Evolutionary conservation across 2,113 vertebrate genomes (phyloP).

Genomic region (Triplophysa tibetana): DNA sequence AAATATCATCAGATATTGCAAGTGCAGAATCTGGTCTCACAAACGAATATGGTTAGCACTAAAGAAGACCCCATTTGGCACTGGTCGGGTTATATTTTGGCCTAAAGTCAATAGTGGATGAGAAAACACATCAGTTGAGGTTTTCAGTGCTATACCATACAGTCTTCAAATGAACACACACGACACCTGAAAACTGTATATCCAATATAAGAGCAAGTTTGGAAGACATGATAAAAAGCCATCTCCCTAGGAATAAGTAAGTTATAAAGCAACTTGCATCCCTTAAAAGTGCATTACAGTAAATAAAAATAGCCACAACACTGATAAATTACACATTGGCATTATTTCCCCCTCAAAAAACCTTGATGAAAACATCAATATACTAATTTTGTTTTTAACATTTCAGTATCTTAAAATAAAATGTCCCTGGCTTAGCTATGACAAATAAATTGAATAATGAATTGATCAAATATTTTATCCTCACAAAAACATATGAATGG

Average conservation of each 20-base stretch:
- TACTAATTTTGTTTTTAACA: conserved; percentile 5
- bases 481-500: conserved; percentile 20
- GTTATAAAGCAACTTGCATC: conserved; percentile 51
- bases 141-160: too few relatives aligned
- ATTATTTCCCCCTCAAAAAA: conserved; percentile 12
- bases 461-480: conserved; percentile 27
- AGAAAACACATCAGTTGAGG: conserved; percentile 20
- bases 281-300: conserved; percentile 68
- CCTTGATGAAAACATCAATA: conserved; percentile 29
- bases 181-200: too few relatives aligned
- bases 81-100: conserved; percentile 31
- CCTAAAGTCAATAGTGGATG: conserved; percentile 30
- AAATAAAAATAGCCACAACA: conserved; percentile 49
- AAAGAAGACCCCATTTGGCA: conserved; percentile 48
- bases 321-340: conserved; percentile 44
- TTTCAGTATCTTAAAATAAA: conserved; percentile 14
- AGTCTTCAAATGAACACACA: background rate
- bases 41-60: background rate
- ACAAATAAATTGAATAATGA: background rate
- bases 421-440: background rate
- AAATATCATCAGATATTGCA: conserved; percentile 48
- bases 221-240: conserved; percentile 40
- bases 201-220: too few relatives aligned
- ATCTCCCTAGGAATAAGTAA: conserved; percentile 50
- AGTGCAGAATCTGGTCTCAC: conserved; percentile 44